Conservation (phyloP, 1,140 invertebrate species). For the Aporrectodea caliginosa region DNA sequence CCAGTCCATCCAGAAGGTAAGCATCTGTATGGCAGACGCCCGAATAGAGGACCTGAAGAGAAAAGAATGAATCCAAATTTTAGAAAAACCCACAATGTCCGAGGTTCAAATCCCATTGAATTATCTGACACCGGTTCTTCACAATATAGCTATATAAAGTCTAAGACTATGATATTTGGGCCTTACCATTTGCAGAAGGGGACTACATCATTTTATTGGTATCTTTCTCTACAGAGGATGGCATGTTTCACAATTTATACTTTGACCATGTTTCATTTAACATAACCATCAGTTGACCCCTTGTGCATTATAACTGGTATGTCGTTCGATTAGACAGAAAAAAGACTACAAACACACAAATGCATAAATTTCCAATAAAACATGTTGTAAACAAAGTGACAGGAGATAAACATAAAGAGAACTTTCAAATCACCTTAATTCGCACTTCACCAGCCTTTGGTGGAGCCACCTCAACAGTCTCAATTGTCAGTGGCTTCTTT, state of each 20-base stretch:
- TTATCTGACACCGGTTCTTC: neutral
- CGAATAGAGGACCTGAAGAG: constrained; percentile 71
- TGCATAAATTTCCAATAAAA: too few species aligned
- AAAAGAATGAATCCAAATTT: neutral
- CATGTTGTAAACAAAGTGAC: too few species aligned
- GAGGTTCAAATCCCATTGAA: neutral
- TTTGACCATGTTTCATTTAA: too few species aligned
- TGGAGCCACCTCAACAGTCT: constrained; percentile 89
- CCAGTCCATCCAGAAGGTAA: constrained; percentile 84
- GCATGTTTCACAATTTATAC: neutral
- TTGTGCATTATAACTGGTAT: too few species aligned
- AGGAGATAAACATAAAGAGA: too few species aligned
- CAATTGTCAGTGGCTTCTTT: constrained; percentile 74
- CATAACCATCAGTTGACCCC: too few species aligned
- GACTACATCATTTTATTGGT: neutral
- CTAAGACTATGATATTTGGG: neutral
- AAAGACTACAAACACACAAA: too few species aligned
- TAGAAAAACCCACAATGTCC: neutral
- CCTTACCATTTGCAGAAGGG: neutral
- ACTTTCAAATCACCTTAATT: constrained; percentile 60
- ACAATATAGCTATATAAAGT: neutral
- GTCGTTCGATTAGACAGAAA: too few species aligned
- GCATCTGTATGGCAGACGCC: constrained; percentile 98
- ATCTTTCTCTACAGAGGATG: neutral
- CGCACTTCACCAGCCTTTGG: constrained; percentile 73